phyloP scores from a whole-genome alignment of 2,113 vertebrate species.

The Saccopteryx leptura region DNA sequence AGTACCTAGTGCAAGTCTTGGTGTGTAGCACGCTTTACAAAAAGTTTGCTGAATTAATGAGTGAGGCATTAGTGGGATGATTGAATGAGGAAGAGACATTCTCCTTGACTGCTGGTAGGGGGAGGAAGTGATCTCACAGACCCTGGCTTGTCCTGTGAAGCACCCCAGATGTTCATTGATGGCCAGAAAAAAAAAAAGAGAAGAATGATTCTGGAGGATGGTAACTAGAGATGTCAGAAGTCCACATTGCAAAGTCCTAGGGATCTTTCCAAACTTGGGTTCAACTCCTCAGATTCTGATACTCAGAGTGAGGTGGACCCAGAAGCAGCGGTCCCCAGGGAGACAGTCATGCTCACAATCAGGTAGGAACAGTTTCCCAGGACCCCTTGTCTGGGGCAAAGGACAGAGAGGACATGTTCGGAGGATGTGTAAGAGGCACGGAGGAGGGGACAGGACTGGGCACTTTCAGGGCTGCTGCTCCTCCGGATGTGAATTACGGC shows the following conservation, averaged over 20 bases:
- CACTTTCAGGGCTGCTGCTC: background rate
- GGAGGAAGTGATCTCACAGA: background rate
- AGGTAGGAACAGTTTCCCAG: background rate
- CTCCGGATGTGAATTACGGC: background rate
- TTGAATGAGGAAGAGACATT: background rate
- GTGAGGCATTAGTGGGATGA: background rate
- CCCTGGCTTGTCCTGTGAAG: background rate
- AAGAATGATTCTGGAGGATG: background rate
- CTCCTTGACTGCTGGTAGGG: background rate
- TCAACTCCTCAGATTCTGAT: background rate
- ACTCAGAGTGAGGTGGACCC: background rate
- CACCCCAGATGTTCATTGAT: accelerated
- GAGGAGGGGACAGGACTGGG: background rate
- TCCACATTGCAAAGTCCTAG: background rate
- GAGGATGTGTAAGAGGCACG: background rate
- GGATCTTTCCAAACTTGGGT: background rate
- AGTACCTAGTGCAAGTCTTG: background rate
- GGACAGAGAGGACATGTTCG: no score
- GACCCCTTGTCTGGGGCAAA: background rate
- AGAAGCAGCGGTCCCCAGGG: background rate
- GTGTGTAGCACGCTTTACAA: background rate
- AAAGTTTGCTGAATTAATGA: background rate
- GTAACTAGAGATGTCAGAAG: background rate
- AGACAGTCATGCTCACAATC: background rate
- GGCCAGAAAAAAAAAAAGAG: background rate